Evolutionary conservation across 2,113 vertebrate genomes (phyloP).

Genomic region (Colistium nudipinnis): DNA sequence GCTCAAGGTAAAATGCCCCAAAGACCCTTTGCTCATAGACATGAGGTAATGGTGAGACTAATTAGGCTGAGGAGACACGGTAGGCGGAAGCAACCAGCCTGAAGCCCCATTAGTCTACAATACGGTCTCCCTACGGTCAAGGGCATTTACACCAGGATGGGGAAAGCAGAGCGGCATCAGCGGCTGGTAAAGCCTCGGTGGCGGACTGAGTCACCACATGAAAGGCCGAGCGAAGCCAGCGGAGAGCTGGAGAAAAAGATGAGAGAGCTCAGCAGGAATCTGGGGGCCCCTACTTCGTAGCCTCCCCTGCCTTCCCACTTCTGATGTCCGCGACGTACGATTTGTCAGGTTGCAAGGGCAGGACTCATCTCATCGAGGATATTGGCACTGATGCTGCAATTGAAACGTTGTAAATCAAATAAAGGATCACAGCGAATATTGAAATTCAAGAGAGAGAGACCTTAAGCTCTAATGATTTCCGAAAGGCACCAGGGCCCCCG

Average conservation of each 20-base stretch:
- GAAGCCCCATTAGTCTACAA: slow-evolving; percentile 55
- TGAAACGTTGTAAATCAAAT: slow-evolving; percentile 67
- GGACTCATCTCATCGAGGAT: slow-evolving; percentile 50
- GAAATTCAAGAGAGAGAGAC: slow-evolving; percentile 11
- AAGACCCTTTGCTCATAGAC: slow-evolving; percentile 69
- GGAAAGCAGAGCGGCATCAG: slow-evolving; percentile 62
- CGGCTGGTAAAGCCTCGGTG: slow-evolving; percentile 42
- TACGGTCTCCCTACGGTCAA: slow-evolving; percentile 55
- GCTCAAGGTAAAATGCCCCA: slow-evolving; percentile 61
- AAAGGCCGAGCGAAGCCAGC: slow-evolving; percentile 52
- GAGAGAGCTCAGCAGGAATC: slow-evolving; percentile 56
- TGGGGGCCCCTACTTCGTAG: slow-evolving; percentile 22
- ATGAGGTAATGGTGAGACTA: slow-evolving; percentile 74
- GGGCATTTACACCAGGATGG: slow-evolving; percentile 60
- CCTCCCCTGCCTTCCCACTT: slow-evolving; percentile 38
- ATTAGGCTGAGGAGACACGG: slow-evolving; percentile 62
- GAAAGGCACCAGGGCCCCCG: slow-evolving; percentile 12
- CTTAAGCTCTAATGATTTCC: slow-evolving; percentile 54
- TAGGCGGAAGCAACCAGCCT: slow-evolving; percentile 54
- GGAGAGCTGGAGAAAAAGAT: slow-evolving; percentile 43
- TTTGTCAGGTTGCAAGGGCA: slow-evolving; percentile 51
- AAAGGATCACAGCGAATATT: slow-evolving; percentile 56
- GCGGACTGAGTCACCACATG: slow-evolving; percentile 65
- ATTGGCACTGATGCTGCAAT: slow-evolving; percentile 45
- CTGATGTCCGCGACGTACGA: slow-evolving; percentile 46